phyloP scores from a whole-genome alignment of 2,797 vertebrate genomes.

The Rousettus madagascariensis region DNA sequence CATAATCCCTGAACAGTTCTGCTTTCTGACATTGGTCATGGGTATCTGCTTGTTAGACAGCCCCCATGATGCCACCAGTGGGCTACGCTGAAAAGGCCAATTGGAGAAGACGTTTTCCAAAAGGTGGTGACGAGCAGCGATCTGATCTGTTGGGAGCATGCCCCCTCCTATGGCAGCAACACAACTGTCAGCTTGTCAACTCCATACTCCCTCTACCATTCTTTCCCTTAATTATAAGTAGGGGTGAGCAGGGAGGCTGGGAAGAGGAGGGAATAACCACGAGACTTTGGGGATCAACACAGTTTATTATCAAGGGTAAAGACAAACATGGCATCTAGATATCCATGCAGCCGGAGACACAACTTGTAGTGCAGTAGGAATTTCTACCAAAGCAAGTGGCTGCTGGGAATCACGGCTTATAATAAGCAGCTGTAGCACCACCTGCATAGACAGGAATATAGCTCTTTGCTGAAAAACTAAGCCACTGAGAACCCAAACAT shows the following conservation, averaged over 20 bases:
- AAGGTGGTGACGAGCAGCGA: background rate
- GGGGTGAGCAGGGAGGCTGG: background rate
- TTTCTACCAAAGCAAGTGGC: background rate
- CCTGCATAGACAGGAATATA: background rate
- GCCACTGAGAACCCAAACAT: background rate
- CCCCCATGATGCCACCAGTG: background rate
- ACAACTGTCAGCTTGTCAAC: background rate
- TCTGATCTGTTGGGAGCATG: background rate
- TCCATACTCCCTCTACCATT: background rate
- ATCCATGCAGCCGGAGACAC: background rate
- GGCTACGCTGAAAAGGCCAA: background rate
- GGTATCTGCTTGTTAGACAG: background rate
- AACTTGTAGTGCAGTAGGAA: background rate
- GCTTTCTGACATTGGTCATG: constrained; percentile 45
- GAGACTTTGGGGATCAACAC: background rate
- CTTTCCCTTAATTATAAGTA: constrained; percentile 54
- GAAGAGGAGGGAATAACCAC: constrained; percentile 39
- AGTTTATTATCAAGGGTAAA: constrained; percentile 17
- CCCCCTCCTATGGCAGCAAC: background rate
- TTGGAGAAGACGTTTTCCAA: background rate
- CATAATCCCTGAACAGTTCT: constrained; percentile 27
- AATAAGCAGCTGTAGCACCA: background rate
- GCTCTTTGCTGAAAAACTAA: background rate
- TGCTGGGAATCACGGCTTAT: background rate
- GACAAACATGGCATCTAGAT: background rate